These are phyloP conservation scores for Drosophila eohydei DNA, from an alignment of 2,888 invertebrate genomes.

Conservation along the genomic window DNA sequence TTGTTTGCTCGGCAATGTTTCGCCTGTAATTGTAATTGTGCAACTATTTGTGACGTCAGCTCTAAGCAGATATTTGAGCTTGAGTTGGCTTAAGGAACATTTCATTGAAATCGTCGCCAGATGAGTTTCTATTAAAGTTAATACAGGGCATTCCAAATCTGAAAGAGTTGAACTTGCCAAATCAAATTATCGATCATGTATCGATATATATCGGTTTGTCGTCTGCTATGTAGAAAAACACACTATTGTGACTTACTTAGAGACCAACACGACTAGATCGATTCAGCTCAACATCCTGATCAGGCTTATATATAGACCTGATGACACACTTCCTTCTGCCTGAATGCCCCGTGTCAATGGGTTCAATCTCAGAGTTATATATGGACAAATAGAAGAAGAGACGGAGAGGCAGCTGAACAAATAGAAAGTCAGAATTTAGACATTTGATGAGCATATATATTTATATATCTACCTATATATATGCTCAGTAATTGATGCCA, in stretches of 20 bases:
- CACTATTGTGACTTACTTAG: too few relatives aligned
- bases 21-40: constrained; percentile 4
- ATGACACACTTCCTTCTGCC: not conserved
- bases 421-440: too few relatives aligned
- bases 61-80: not conserved
- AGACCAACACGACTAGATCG: not conserved
- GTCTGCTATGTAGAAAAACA: too few relatives aligned
- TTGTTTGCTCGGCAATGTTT: not conserved
- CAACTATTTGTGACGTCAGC: constrained; percentile 8
- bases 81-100: not conserved
- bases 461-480: not conserved
- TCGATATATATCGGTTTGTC: too few relatives aligned
- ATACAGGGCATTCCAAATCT: too few relatives aligned
- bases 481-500: not conserved
- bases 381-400: too few relatives aligned
- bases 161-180: too few relatives aligned
- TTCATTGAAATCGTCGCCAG: not conserved
- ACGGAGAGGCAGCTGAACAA: too few relatives aligned
- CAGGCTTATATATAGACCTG: not conserved
- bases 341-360: too few relatives aligned
- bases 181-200: too few relatives aligned
- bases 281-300: not conserved
- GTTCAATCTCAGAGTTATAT: too few relatives aligned
- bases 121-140: not conserved
- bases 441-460: too few relatives aligned